A percentile compares a stretch with the other conserved stretches of the same genome.
Evolutionary conservation across 2,888 invertebrate genomes (phyloP).

Genomic region (Disparrhopalites patrizii): DNA sequence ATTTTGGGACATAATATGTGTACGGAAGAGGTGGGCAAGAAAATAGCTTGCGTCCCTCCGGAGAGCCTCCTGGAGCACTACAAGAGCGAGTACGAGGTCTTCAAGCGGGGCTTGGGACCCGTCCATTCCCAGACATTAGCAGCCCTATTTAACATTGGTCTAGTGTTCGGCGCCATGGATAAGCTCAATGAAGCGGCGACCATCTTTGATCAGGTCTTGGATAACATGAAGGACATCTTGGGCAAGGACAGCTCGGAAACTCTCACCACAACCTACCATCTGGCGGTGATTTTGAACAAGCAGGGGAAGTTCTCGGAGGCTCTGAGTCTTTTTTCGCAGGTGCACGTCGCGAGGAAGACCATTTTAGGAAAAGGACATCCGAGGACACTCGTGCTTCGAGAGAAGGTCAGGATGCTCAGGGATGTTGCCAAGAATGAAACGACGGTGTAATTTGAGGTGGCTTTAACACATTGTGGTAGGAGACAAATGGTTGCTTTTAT

Average conservation of each 20-base stretch:
- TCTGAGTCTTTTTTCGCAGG: not conserved
- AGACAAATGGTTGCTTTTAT: too few species aligned
- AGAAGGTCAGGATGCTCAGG: not conserved
- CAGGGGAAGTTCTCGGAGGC: not conserved
- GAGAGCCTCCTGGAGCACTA: not conserved
- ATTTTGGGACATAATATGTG: not conserved
- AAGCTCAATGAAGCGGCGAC: not conserved
- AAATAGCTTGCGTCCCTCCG: too few species aligned
- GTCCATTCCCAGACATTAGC: constrained; percentile 2
- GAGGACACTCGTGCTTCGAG: not conserved
- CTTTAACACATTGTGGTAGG: too few species aligned
- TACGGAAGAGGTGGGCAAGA: not conserved
- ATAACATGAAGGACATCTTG: constrained; percentile 1
- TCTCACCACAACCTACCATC: not conserved
- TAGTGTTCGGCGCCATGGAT: not conserved
- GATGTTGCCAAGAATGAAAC: too few species aligned
- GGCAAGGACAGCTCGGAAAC: not conserved
- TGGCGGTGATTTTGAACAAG: not conserved
- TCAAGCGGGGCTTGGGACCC: not conserved
- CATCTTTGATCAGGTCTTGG: not conserved
- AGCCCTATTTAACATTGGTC: not conserved
- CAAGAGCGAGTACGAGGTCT: not conserved
- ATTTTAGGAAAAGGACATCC: not conserved
- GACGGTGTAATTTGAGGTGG: too few species aligned
- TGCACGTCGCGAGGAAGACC: not conserved